Conservation (phyloP, 2,113 vertebrate genomes). For the Taurulus bubalis region DNA sequence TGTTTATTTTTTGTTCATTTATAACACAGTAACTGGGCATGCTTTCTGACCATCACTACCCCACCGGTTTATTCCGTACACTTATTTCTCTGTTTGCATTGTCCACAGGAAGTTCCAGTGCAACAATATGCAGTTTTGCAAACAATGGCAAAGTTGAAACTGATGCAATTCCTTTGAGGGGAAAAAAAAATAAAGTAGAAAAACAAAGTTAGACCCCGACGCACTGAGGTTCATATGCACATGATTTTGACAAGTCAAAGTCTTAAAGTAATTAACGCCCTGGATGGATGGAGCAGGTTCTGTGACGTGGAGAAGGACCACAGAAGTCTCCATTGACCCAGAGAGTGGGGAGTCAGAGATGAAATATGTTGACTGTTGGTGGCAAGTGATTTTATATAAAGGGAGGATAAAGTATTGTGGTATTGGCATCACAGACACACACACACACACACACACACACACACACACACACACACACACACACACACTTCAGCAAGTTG, state of each 20-base stretch:
- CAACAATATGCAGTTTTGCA: too few relatives aligned
- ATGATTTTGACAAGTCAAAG: not conserved
- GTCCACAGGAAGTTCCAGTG: too few relatives aligned
- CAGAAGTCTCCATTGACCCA: conserved; percentile 24
- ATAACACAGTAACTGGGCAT: not conserved
- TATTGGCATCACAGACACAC: conserved; percentile 49
- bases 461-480: conserved; percentile 23
- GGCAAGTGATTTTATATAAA: conserved; percentile 31
- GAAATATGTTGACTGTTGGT: conserved; percentile 8
- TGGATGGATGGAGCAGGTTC: not conserved
- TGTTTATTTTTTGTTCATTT: not conserved
- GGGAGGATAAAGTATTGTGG: conserved; percentile 1
- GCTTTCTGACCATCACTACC: not conserved
- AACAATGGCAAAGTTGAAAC: not conserved
- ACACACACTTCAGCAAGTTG: conserved; percentile 70
- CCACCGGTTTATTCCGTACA: too few relatives aligned
- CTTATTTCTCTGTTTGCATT: not conserved
- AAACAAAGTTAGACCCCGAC: not conserved
- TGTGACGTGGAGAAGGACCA: not conserved
- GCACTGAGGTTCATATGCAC: not conserved
- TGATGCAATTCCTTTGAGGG: not conserved
- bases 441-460: conserved; percentile 39
- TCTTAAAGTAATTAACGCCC: not conserved
- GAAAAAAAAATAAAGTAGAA: not conserved
- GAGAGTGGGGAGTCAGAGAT: conserved; percentile 14